Evolutionary conservation across 2,797 vertebrate genomes (phyloP), one percentile per base, ranked within the genome.

Genomic region (Microhierax caerulescens): DNA sequence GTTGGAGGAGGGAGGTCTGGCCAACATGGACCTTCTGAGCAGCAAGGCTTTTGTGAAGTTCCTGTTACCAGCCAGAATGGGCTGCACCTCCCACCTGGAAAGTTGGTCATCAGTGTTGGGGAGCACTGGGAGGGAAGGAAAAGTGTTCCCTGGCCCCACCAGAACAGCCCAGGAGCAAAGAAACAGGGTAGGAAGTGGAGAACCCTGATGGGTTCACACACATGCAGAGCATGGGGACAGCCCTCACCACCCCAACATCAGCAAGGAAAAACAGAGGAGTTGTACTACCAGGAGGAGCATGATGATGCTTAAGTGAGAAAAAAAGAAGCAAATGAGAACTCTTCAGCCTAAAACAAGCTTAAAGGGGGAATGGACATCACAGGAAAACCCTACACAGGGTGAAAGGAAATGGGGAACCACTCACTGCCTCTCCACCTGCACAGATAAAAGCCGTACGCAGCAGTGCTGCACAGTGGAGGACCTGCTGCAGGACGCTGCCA

Each of bases 41-140:
- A 9, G 18, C 0, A 1, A 41, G 36, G 43, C 28, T 45, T 21
- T 20, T 0, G 0, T 2, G 11, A 64, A 76, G 63, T 36, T 86
- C 34, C 2, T 7, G 32, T n/a, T 82, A 53, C 22, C 61, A 74
- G 56, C 22, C 2, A 1, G 54, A 37, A 68, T 0, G 0, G 57
- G 51, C n/a, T 59, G 43, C 36, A 57, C 43, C 61, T 85, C 68
- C 61, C 56, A 28, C 36, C 22, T 37, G 47, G 41, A 48, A 79
- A 47, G n/a, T 7, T 11, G 67, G 13, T 8, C 3, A 1, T 5
- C 50, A 57, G 50, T 0, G 0, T 0, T 50, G 43, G 30, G 43
- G n/a, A 79, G 67, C 4, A 2, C 39, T 25, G 54, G 59, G 28
- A 76, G 12, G 25, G 37, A 19, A 74, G 36, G 30, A 56, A 68